These are phyloP conservation scores for Melanchra persicariae DNA, from an alignment of 2,888 invertebrate species.

Conservation along the genomic window DNA sequence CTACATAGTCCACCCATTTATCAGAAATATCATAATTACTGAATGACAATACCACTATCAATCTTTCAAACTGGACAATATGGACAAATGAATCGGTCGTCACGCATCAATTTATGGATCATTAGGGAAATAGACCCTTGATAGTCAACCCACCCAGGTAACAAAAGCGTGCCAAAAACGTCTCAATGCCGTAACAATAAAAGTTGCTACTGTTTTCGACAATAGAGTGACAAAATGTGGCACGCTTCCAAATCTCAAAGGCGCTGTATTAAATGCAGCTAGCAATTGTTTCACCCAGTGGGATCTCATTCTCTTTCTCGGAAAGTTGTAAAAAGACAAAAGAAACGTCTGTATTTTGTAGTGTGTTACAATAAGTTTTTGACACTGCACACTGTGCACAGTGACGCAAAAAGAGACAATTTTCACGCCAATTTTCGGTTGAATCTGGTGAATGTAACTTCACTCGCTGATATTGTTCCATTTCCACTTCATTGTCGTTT, in stretches of 20 bases:
- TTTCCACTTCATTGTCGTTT: slow-evolving; percentile 17
- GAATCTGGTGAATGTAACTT: slow-evolving; percentile 22
- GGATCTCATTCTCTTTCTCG: slow-evolving; percentile 66
- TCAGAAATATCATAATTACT: slow-evolving; percentile 54
- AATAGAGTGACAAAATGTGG: slow-evolving; percentile 62
- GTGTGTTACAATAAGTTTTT: slow-evolving; percentile 45
- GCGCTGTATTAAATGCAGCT: slow-evolving; percentile 70
- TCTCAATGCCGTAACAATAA: slow-evolving; percentile 72
- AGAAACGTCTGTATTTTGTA: slow-evolving; percentile 37
- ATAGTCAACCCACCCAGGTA: slow-evolving; percentile 60
- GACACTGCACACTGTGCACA: slow-evolving; percentile 41
- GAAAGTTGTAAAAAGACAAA: slow-evolving; percentile 58
- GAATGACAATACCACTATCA: slow-evolving; percentile 54
- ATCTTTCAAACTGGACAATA: slow-evolving; percentile 63
- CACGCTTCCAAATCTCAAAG: slow-evolving; percentile 74
- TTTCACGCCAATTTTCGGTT: slow-evolving; percentile 46
- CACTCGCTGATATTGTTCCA: slow-evolving; percentile 23
- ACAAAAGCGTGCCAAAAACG: slow-evolving; percentile 62
- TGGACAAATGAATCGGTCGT: slow-evolving; percentile 70
- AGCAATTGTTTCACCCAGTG: slow-evolving; percentile 78
- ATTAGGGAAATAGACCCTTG: slow-evolving; percentile 67
- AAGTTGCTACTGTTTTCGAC: slow-evolving; percentile 79
- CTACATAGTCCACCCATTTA: slow-evolving; percentile 29
- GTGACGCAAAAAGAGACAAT: slow-evolving; percentile 47
- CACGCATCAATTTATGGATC: slow-evolving; percentile 75